Evolutionary conservation across 2,888 invertebrate genomes (phyloP).

Genomic region (Cryptus viduatorius): DNA sequence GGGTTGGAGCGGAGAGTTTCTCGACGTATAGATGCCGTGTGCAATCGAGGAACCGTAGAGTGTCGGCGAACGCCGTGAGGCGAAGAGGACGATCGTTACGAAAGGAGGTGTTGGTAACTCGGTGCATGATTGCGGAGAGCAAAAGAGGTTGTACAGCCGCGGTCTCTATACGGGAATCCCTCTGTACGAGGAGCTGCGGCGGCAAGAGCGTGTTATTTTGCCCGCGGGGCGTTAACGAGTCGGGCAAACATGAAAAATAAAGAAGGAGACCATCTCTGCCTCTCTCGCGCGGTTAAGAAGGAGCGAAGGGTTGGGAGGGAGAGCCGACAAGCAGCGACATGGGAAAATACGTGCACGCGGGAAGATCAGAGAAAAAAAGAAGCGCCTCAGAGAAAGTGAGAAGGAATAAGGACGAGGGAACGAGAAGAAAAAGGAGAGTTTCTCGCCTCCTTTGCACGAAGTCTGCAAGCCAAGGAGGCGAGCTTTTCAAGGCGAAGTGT

Average conservation of each 20-base stretch:
- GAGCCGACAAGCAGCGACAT: conserved; percentile 30
- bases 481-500: conserved; percentile 25
- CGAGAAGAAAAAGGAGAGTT: conserved; percentile 5
- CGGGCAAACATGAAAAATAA: conserved; percentile 77
- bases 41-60: conserved; percentile 24
- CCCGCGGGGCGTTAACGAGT: conserved; percentile 81
- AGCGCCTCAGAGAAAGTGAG: conserved; percentile 39
- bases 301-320: conserved; percentile 59
- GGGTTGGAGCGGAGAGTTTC: not conserved
- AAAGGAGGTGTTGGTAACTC: conserved; percentile 42
- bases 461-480: conserved; percentile 7
- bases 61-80: conserved; percentile 24
- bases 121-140: conserved; percentile 25
- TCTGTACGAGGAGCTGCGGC: conserved; percentile 40
- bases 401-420: conserved; percentile 64
- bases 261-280: conserved; percentile 42
- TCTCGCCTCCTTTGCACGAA: not conserved
- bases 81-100: conserved; percentile 37
- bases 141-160: conserved; percentile 22
- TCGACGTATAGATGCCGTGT: conserved; percentile 11
- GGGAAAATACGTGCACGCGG: conserved; percentile 34
- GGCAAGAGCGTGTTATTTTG: conserved; percentile 69
- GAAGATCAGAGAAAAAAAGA: conserved; percentile 40
- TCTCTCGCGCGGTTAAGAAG: conserved; percentile 42
- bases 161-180: not conserved